These are phyloP conservation scores for Trachymyrmex cornetzi DNA, from an alignment of 1,140 invertebrate genomes.

Conservation along the genomic window DNA sequence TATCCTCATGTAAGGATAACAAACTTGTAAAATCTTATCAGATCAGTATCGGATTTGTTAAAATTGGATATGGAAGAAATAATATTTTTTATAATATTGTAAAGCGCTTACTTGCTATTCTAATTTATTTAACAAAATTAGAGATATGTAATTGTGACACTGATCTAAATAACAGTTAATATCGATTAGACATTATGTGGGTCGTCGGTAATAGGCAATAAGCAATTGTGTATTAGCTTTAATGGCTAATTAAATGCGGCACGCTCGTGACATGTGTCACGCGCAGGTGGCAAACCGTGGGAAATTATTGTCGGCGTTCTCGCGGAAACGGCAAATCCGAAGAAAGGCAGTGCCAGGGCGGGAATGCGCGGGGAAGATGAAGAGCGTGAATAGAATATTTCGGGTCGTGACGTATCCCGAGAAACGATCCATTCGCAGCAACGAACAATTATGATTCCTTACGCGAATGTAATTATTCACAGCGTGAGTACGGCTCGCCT, in stretches of 20 bases:
- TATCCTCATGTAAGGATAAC: no score
- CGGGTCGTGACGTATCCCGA: constrained; percentile 14
- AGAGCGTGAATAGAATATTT: constrained; percentile 65
- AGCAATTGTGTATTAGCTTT: constrained; percentile 48
- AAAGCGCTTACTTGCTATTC: background rate
- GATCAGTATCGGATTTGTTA: background rate
- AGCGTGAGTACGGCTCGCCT: background rate
- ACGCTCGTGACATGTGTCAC: constrained; percentile 43
- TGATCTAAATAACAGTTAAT: background rate
- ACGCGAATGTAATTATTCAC: constrained; percentile 70
- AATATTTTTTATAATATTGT: background rate
- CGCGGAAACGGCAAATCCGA: constrained; percentile 32
- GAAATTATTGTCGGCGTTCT: constrained; percentile 51
- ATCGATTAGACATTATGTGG: background rate
- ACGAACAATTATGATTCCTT: constrained; percentile 69
- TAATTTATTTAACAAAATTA: constrained; percentile 14
- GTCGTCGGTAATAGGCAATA: background rate
- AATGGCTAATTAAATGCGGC: constrained; percentile 36
- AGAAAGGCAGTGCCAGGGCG: background rate
- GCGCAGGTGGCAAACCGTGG: background rate
- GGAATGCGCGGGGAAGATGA: background rate
- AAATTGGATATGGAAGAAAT: background rate
- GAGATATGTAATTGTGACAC: background rate
- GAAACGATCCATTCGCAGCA: constrained; percentile 33
- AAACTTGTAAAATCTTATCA: background rate